Conservation (phyloP, 2,888 invertebrate genomes). For the Drosophila macrospina region DNA sequence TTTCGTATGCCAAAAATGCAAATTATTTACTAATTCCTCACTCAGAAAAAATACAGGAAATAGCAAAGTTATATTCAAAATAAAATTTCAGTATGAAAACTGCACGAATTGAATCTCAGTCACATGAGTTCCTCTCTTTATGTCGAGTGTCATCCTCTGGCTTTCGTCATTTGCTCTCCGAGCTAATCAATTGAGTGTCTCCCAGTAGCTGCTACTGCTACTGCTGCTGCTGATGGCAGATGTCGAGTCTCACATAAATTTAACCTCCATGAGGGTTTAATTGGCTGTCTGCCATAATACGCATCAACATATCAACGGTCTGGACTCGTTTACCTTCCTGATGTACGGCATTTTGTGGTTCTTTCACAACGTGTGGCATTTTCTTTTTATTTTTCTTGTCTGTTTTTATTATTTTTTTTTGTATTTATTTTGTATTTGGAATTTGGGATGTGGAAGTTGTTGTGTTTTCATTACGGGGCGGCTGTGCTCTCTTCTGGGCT, state of each 20-base stretch:
- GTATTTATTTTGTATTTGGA: constrained; percentile 74
- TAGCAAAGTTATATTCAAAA: too few species aligned
- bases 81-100: background rate
- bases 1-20: background rate
- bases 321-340: constrained; percentile 50
- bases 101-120: background rate
- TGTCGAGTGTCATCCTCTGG: constrained; percentile 9
- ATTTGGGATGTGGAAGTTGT: constrained; percentile 68
- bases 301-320: constrained; percentile 52
- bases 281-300: constrained; percentile 71
- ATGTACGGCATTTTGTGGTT: constrained; percentile 53
- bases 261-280: constrained; percentile 69
- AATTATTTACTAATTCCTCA: background rate
- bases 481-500: constrained; percentile 23
- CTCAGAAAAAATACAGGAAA: too few species aligned
- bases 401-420: constrained; percentile 51
- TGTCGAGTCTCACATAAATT: constrained; percentile 72
- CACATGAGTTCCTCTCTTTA: background rate
- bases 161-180: constrained; percentile 22
- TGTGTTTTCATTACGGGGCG: constrained; percentile 71
- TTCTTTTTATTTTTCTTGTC: constrained; percentile 32
- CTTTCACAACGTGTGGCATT: constrained; percentile 56
- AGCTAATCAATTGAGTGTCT: constrained; percentile 30
- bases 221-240: constrained; percentile 42
- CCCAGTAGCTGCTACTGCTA: constrained; percentile 36